Evolutionary conservation across 1,140 invertebrate genomes (phyloP).

Genomic region (Andricus grossulariae): DNA sequence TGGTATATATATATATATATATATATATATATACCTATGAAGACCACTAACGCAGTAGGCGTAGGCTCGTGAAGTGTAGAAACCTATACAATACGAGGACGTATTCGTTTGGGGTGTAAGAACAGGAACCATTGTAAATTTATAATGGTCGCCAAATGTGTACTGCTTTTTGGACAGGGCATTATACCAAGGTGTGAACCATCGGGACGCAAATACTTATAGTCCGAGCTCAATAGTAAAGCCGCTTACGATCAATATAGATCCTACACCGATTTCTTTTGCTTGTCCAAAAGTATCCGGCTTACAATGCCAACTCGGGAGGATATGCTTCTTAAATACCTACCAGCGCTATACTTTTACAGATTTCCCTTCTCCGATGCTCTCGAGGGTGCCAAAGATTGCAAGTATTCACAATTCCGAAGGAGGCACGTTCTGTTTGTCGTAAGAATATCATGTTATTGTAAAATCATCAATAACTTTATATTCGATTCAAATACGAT

Average conservation of each 20-base stretch:
- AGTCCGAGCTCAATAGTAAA: slow-evolving; percentile 53
- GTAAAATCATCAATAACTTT: background rate
- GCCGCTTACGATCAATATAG: slow-evolving; percentile 72
- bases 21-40: no score
- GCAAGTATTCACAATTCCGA: slow-evolving; percentile 54
- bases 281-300: slow-evolving; percentile 59
- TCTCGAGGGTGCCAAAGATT: slow-evolving; percentile 23
- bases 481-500: no score
- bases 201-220: slow-evolving; percentile 49
- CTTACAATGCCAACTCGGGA: slow-evolving; percentile 63
- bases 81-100: background rate
- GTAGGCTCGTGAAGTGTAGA: no score
- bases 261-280: slow-evolving; percentile 57
- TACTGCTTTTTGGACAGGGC: slow-evolving; percentile 51
- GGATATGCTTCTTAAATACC: slow-evolving; percentile 63
- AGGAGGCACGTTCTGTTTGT: slow-evolving; percentile 58
- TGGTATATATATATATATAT: no score
- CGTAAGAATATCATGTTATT: background rate
- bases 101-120: background rate
- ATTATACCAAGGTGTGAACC: slow-evolving; percentile 68
- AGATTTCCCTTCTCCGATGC: slow-evolving; percentile 1
- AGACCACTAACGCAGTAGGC: no score
- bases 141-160: slow-evolving; percentile 52
- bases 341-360: slow-evolving; percentile 29
- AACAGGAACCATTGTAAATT: background rate